These are phyloP conservation scores for Pseudomyrmex concolor DNA, from an alignment of 1,140 invertebrate species.

Conservation along the genomic window DNA sequence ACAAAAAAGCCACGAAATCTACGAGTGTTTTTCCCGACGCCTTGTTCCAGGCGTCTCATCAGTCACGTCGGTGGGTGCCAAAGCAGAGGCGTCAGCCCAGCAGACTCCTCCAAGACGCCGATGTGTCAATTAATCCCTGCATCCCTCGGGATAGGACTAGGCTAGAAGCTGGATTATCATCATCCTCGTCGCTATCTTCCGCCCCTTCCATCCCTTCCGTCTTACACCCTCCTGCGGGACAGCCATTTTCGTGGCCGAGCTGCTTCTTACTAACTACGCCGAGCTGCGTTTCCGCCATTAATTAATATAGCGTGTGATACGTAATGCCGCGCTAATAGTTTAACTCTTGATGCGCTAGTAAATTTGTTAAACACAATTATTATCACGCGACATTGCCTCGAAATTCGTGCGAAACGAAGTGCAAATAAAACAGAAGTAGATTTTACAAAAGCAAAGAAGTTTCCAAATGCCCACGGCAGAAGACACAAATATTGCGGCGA, in stretches of 20 bases:
- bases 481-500: slow-evolving; percentile 51
- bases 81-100: slow-evolving; percentile 66
- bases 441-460: not conserved
- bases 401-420: not conserved
- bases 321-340: slow-evolving; percentile 19
- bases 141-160: slow-evolving; percentile 76
- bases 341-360: not conserved
- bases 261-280: slow-evolving; percentile 48
- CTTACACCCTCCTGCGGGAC: slow-evolving; percentile 54
- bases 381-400: not conserved
- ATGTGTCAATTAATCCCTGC: slow-evolving; percentile 80
- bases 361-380: slow-evolving; percentile 24
- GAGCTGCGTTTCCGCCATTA: slow-evolving; percentile 12
- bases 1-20: slow-evolving; percentile 71
- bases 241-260: slow-evolving; percentile 27
- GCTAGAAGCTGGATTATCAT: slow-evolving; percentile 73
- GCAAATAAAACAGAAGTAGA: slow-evolving; percentile 11
- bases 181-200: slow-evolving; percentile 61
- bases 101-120: slow-evolving; percentile 73
- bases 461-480: slow-evolving; percentile 33
- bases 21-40: slow-evolving; percentile 74
- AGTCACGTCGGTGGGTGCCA: slow-evolving; percentile 74
- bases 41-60: slow-evolving; percentile 78
- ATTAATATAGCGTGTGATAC: slow-evolving; percentile 63
- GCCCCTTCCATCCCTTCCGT: not conserved